phyloP scores from a whole-genome alignment of 2,797 vertebrate genomes.

The Coracias cyanogaster region DNA sequence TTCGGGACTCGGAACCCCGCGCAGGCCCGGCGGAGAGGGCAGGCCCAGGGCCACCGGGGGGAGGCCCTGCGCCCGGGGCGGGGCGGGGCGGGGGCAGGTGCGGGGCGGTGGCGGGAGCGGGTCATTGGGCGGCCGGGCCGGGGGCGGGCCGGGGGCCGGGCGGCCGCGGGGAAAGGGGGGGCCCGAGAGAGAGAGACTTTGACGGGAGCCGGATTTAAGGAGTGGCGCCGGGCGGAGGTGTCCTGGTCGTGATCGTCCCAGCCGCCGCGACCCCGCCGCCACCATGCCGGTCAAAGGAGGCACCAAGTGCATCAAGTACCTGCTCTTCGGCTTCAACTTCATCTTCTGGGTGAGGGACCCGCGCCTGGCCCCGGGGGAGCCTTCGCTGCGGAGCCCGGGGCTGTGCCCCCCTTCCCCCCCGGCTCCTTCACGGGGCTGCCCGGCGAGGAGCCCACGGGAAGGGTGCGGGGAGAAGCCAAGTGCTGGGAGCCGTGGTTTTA shows the following conservation, averaged over 20 bases:
- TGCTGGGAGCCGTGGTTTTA: background rate
- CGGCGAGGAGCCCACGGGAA: background rate
- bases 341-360: slow-evolving; percentile 90
- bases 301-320: slow-evolving; percentile 94
- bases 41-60: background rate
- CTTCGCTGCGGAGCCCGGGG: too few relatives aligned
- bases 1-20: background rate
- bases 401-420: background rate
- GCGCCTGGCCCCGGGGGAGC: background rate
- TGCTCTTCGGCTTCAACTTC: slow-evolving; percentile 96
- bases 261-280: accelerated
- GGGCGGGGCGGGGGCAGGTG: background rate
- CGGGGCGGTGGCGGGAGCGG: background rate
- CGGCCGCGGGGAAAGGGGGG: background rate
- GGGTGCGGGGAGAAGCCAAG: too few relatives aligned
- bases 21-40: background rate
- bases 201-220: background rate
- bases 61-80: background rate
- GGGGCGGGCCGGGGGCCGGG: background rate
- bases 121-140: background rate
- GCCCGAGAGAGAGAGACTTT: background rate
- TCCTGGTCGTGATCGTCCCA: accelerated
- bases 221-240: background rate
- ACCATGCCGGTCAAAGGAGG: slow-evolving; percentile 90
- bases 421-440: too few relatives aligned